Evolutionary conservation across 2,888 invertebrate species (phyloP).

Genomic region (Drosophila mettleri): DNA sequence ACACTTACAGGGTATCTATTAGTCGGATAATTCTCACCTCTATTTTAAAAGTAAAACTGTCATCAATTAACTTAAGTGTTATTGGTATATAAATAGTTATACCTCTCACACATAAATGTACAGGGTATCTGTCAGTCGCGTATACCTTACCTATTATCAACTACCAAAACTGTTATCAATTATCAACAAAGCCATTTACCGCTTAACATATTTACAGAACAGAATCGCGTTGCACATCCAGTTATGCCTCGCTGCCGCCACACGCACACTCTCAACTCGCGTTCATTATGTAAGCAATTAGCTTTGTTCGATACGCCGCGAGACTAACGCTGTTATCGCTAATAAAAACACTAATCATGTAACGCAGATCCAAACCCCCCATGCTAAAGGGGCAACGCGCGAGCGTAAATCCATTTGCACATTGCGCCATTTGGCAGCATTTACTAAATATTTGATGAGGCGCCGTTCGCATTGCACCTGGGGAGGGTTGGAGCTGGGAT

Average conservation of each 20-base stretch:
- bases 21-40: no score
- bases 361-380: background rate
- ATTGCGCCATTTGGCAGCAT: slow-evolving; percentile 48
- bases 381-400: slow-evolving; percentile 20
- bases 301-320: background rate
- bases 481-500: no score
- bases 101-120: no score
- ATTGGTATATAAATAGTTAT: no score
- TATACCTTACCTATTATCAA: background rate
- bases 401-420: slow-evolving; percentile 59
- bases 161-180: background rate
- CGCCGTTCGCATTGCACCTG: slow-evolving; percentile 50
- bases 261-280: background rate
- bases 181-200: background rate
- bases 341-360: slow-evolving; percentile 24
- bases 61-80: no score
- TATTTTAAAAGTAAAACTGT: no score
- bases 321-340: background rate
- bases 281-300: slow-evolving; percentile 8
- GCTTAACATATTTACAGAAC: background rate
- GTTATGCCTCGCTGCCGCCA: background rate
- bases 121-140: background rate
- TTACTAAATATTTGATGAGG: slow-evolving; percentile 70
- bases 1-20: no score
- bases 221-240: background rate